phyloP scores from a whole-genome alignment of 2,888 invertebrate species.

The Salticus scenicus region DNA sequence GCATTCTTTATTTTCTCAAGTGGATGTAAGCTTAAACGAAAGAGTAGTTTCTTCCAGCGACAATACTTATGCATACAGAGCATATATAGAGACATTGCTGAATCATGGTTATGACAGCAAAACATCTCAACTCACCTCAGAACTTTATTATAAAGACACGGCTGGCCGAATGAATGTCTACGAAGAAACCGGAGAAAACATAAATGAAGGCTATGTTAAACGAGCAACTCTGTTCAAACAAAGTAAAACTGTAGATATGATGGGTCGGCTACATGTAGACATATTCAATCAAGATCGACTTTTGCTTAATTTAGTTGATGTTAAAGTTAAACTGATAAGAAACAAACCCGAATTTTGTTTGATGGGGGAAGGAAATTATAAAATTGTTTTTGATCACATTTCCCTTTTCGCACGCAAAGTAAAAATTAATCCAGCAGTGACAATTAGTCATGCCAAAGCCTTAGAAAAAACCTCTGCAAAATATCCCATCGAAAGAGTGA shows the following conservation, averaged over 20 bases:
- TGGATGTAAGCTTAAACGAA: too few species aligned
- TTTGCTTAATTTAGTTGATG: slow-evolving; percentile 13
- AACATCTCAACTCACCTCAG: too few species aligned
- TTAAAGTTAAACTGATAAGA: slow-evolving; percentile 33
- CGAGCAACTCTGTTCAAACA: not conserved
- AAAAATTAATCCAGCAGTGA: slow-evolving; percentile 70
- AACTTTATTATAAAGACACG: too few species aligned
- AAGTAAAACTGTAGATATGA: slow-evolving; percentile 29
- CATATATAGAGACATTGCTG: slow-evolving; percentile 19
- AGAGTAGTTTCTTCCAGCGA: too few species aligned
- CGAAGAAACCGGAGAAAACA: not conserved
- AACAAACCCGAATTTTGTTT: slow-evolving; percentile 52
- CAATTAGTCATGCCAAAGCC: slow-evolving; percentile 51
- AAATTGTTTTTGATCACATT: slow-evolving; percentile 70
- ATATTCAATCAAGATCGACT: slow-evolving; percentile 22
- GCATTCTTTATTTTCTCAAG: slow-evolving; percentile 20
- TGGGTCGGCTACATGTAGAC: slow-evolving; percentile 42
- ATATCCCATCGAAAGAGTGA: slow-evolving; percentile 18
- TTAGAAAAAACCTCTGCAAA: slow-evolving; percentile 12
- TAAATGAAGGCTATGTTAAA: slow-evolving; percentile 21
- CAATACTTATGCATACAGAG: too few species aligned
- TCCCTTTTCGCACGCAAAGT: slow-evolving; percentile 71
- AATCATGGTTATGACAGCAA: slow-evolving; percentile 28
- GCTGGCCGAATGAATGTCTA: slow-evolving; percentile 30
- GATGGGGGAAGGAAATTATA: slow-evolving; percentile 30